Evolutionary conservation across 2,113 vertebrate species (phyloP), one percentile per base, ranked within the genome.

Genomic region (Puma concolor): DNA sequence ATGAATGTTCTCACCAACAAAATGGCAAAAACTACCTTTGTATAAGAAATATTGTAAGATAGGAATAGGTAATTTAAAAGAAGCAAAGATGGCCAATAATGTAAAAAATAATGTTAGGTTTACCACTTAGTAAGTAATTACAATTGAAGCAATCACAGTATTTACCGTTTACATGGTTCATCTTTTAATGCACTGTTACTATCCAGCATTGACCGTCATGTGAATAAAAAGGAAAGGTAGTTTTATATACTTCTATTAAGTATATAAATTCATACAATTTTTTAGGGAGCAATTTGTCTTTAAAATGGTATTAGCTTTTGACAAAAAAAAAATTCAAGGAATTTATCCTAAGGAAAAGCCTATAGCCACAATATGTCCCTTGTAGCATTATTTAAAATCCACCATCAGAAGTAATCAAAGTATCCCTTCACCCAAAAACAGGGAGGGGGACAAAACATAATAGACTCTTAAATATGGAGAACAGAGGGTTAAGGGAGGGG

Each of bases 21-120:
- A 96, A 93, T 64, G 13, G 3, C 12, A 63, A 74, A 84, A 92
- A 71, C 33, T 63, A 33, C 4, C 86, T 50, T 83, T 66, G 4
- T 50, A 95, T 60, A 60, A 60, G n/a, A 86, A 92, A 71, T 82
- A 97, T 41, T 72, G 3, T 77, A 88, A 94, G 7, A 27, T 85
- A 82, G 27, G 27, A 72, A 76, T 36, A 92, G 12, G 9, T 71
- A 74, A 92, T 84, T 86, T 7, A 17, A 48, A 88, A 95, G 50
- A 31, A 71, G 67, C 27, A 50, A 94, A 94, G 21, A 88, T 88
- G 41, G 17, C 48, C 33, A 94, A 33, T 69, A 74, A 85, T 38
- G 7, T 85, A 92, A 36, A 97, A 87, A 87, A 90, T 83, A 54
- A 60, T 57, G 13, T 96, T 96, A 81, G 31, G 14, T 74, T 90